A percentile compares a stretch with the other conserved stretches of the same genome.
phyloP scores from a whole-genome alignment of 2,113 vertebrate genomes.

The Plecturocebus donacophilus region DNA sequence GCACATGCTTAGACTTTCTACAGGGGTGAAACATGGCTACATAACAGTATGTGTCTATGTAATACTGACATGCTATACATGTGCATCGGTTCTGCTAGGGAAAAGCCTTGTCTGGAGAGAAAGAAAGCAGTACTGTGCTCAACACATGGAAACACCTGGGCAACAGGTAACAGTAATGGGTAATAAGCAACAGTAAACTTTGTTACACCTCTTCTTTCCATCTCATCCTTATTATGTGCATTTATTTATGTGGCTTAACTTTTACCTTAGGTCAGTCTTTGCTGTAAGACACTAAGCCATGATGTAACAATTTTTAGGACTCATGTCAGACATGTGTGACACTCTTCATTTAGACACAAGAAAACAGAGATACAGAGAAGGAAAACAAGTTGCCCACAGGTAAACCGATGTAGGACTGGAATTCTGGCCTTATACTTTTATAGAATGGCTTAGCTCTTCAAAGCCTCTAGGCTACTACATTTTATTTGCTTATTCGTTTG shows the following conservation, averaged over 20 bases:
- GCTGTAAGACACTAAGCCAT: too few relatives aligned
- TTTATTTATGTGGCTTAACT: not conserved
- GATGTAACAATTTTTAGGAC: not conserved
- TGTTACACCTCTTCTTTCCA: not conserved
- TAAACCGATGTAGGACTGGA: not conserved
- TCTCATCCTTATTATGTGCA: not conserved
- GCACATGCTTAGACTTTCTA: not conserved
- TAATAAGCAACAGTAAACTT: not conserved
- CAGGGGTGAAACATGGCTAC: not conserved
- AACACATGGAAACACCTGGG: rapidly evolving
- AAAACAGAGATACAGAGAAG: not conserved
- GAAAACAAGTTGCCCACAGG: not conserved
- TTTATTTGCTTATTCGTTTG: not conserved
- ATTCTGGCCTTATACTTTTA: not conserved
- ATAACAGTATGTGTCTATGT: rapidly evolving
- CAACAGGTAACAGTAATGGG: rapidly evolving
- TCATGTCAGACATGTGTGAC: not conserved
- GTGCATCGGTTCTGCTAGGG: not conserved
- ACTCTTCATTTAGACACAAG: not conserved
- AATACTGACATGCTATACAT: rapidly evolving
- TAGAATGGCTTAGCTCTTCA: not conserved
- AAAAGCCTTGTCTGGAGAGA: rapidly evolving
- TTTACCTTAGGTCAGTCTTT: not conserved
- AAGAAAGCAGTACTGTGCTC: rapidly evolving
- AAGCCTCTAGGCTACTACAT: not conserved